Conservation (phyloP, 2,888 invertebrate species). For the Cataglyphis rosenhaueri region DNA sequence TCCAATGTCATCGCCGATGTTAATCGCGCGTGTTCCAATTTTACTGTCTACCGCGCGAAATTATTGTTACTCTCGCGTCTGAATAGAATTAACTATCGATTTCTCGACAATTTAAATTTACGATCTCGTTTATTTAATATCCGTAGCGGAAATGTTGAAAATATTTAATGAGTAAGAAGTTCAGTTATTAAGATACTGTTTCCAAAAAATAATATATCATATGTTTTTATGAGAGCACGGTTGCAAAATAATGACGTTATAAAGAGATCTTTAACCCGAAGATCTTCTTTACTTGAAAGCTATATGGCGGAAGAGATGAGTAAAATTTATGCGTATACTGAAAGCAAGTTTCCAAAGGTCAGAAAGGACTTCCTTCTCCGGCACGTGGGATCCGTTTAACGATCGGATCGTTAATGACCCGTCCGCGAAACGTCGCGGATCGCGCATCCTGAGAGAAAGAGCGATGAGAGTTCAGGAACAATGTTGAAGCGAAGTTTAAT, state of each 20-base stretch:
- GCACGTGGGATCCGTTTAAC: slow-evolving; percentile 40
- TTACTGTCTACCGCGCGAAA: slow-evolving; percentile 61
- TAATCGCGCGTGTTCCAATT: slow-evolving; percentile 51
- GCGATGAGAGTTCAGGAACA: slow-evolving; percentile 43
- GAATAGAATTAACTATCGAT: not conserved
- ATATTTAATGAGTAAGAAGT: not conserved
- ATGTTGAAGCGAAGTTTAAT: slow-evolving; percentile 64
- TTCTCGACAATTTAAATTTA: slow-evolving; percentile 27
- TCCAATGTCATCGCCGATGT: slow-evolving; percentile 66
- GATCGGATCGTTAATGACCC: slow-evolving; percentile 66
- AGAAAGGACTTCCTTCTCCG: slow-evolving; percentile 64
- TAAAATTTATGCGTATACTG: slow-evolving; percentile 37
- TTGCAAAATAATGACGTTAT: not conserved
- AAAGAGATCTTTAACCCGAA: not conserved
- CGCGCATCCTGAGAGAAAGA: slow-evolving; percentile 24
- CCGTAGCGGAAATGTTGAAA: not conserved
- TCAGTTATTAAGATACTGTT: not conserved
- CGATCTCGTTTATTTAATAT: slow-evolving; percentile 15
- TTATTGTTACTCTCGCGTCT: slow-evolving; percentile 55
- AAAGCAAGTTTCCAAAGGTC: slow-evolving; percentile 46
- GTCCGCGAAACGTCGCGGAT: slow-evolving; percentile 56
- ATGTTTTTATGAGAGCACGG: not conserved
- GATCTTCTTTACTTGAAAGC: not conserved
- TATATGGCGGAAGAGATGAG: slow-evolving; percentile 28
- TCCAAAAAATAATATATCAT: not conserved